Evolutionary conservation across 2,797 vertebrate species (phyloP).

Genomic region (Sparus aurata): DNA sequence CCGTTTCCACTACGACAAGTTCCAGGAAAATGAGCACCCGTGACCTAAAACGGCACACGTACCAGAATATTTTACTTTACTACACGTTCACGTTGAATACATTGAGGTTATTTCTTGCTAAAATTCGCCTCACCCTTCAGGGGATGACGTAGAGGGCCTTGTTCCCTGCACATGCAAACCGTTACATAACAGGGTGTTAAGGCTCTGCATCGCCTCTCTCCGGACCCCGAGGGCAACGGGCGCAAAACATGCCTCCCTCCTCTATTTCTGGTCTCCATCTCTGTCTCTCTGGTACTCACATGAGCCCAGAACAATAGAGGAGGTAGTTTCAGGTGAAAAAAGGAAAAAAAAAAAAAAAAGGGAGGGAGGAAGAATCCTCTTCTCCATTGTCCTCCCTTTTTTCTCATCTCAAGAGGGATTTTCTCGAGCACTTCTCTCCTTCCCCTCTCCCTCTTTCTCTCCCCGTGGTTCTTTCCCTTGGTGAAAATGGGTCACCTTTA

Average conservation of each 20-base stretch:
- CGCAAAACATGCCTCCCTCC: constrained; percentile 35
- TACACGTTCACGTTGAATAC: not conserved
- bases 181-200: constrained; percentile 53
- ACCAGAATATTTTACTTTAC: not conserved
- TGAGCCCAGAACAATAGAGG: constrained; percentile 49
- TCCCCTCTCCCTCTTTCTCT: constrained; percentile 18
- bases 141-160: constrained; percentile 11
- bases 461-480: constrained; percentile 63
- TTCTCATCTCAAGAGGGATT: constrained; percentile 69
- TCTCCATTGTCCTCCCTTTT: constrained; percentile 44
- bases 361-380: not conserved
- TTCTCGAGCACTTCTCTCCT: constrained; percentile 51
- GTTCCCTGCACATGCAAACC: constrained; percentile 36
- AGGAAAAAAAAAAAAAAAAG: not conserved
- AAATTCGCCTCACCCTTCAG: constrained; percentile 3
- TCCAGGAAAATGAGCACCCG: not conserved
- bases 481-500: constrained; percentile 83
- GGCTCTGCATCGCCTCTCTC: constrained; percentile 11
- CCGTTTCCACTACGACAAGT: constrained; percentile 2
- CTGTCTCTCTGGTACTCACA: constrained; percentile 1
- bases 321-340: constrained; percentile 40
- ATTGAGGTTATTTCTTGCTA: constrained; percentile 9
- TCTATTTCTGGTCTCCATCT: constrained; percentile 37
- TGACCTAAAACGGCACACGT: not conserved
- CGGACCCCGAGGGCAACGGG: not conserved